Evolutionary conservation across 2,797 vertebrate species (phyloP).

Genomic region (Odontamblyopus lacepedii): DNA sequence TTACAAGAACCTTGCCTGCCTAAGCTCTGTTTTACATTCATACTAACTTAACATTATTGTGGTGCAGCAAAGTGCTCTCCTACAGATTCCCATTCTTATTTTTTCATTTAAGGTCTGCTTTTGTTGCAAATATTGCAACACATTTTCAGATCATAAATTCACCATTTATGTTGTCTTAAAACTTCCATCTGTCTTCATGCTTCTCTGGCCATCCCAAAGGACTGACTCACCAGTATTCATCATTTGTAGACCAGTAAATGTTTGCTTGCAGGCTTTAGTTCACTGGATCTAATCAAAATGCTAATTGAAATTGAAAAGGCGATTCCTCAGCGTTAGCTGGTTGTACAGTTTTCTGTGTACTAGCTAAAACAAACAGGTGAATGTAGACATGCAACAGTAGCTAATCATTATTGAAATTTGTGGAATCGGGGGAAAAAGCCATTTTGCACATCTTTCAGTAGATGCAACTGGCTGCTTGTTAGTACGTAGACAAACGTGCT

Average conservation of each 20-base stretch:
- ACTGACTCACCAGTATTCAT: constrained; percentile 54
- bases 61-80: constrained; percentile 14
- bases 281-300: constrained; percentile 71
- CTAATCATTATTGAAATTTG: too few relatives aligned
- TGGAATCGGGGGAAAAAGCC: background rate
- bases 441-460: background rate
- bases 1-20: constrained; percentile 28
- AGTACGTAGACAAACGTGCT: background rate
- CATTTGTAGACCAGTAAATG: constrained; percentile 54
- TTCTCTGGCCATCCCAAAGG: constrained; percentile 30
- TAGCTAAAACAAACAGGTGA: background rate
- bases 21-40: constrained; percentile 46
- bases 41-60: constrained; percentile 50
- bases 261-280: constrained; percentile 54
- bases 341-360: constrained; percentile 26
- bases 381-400: too few relatives aligned
- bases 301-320: constrained; percentile 64
- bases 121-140: constrained; percentile 30
- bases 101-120: constrained; percentile 34
- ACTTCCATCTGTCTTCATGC: constrained; percentile 36
- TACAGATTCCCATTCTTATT: constrained; percentile 20
- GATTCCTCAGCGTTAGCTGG: constrained; percentile 45
- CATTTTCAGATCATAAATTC: constrained; percentile 4
- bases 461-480: background rate
- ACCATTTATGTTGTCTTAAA: constrained; percentile 26